Evolutionary conservation across 2,113 vertebrate species (phyloP).

Genomic region (Macquaria australasica): DNA sequence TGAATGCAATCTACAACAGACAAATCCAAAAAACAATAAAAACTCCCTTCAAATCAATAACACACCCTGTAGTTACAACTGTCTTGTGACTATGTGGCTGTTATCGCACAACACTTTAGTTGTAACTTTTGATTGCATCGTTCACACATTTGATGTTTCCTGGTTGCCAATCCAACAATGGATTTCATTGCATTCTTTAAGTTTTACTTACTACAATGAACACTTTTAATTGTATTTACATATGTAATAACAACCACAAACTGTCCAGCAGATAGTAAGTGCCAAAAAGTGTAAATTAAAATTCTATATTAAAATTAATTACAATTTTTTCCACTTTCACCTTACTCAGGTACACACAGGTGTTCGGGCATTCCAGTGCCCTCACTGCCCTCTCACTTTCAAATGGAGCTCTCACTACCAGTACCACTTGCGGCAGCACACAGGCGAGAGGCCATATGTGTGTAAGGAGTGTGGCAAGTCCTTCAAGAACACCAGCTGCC

Average conservation of each 20-base stretch:
- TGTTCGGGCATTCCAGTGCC: constrained; percentile 92
- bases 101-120: constrained; percentile 11
- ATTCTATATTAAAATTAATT: too few species aligned
- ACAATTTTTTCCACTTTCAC: not conserved
- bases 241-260: not conserved
- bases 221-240: not conserved
- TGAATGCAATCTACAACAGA: constrained; percentile 24
- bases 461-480: constrained; percentile 94
- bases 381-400: constrained; percentile 92
- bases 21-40: constrained; percentile 34
- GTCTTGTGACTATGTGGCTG: not conserved
- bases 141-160: not conserved
- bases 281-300: not conserved
- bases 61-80: not conserved
- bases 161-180: constrained; percentile 13
- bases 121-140: not conserved
- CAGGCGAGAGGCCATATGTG: constrained; percentile 91
- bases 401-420: constrained; percentile 97
- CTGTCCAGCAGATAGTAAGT: not conserved
- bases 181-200: constrained; percentile 8
- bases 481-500: constrained; percentile 94
- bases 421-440: constrained; percentile 93
- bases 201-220: not conserved
- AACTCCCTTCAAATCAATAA: not conserved
- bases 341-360: constrained; percentile 89